Evolutionary conservation across 2,113 vertebrate genomes (phyloP).

Genomic region (Psettodes erumei): DNA sequence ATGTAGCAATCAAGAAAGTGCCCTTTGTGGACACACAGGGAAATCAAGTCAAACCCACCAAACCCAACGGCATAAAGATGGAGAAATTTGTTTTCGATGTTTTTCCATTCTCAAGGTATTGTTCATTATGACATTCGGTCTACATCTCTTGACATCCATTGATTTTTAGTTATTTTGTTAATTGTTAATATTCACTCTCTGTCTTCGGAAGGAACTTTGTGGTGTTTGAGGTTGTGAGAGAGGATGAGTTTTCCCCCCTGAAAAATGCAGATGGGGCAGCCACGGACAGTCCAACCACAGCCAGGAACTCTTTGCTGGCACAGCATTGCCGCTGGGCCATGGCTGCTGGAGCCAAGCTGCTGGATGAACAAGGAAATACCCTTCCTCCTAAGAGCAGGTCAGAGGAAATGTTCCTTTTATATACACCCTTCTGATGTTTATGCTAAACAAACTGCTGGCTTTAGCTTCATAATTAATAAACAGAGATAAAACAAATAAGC

Average conservation of each 20-base stretch:
- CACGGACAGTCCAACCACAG: conserved; percentile 86
- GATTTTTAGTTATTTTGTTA: too few relatives aligned
- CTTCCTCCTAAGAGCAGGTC: conserved; percentile 78
- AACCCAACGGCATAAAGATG: conserved; percentile 96
- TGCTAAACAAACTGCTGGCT: not conserved
- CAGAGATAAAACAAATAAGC: too few relatives aligned
- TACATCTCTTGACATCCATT: not conserved
- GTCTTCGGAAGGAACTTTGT: conserved; percentile 88
- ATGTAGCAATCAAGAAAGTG: conserved; percentile 94
- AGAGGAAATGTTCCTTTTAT: conserved; percentile 1
- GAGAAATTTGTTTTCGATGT: conserved; percentile 99
- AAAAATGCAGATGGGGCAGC: conserved; percentile 88
- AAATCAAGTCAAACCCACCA: conserved; percentile 86
- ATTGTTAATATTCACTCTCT: not conserved
- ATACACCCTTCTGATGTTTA: not conserved
- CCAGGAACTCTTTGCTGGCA: conserved; percentile 84
- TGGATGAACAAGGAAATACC: conserved; percentile 74
- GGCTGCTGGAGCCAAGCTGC: conserved; percentile 84
- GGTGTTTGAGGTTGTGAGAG: conserved; percentile 89
- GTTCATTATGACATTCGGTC: not conserved
- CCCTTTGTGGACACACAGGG: conserved; percentile 89
- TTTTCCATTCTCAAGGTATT: conserved; percentile 92
- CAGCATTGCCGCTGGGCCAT: conserved; percentile 92
- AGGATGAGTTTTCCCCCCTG: conserved; percentile 94
- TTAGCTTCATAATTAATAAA: not conserved